Conservation (phyloP, 2,888 invertebrate genomes). For the Pseudanteris insignis region DNA sequence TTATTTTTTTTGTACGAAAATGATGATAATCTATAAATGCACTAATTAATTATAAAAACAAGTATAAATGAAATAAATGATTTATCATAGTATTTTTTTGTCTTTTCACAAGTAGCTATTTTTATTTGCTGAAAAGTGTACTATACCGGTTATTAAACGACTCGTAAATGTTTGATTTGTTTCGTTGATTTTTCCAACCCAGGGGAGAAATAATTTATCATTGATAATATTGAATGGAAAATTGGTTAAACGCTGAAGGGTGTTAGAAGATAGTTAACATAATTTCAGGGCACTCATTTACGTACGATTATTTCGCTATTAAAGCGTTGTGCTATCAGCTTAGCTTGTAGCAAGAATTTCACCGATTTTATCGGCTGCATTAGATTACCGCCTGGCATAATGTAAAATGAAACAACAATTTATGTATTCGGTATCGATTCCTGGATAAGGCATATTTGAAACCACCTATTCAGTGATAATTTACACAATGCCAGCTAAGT, state of each 20-base stretch:
- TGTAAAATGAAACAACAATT: slow-evolving; percentile 45
- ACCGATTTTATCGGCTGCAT: slow-evolving; percentile 51
- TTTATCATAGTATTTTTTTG: too few relatives aligned
- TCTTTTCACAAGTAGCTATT: too few relatives aligned
- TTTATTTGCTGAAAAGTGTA: too few relatives aligned
- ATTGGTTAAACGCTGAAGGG: slow-evolving; percentile 13
- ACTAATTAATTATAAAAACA: too few relatives aligned
- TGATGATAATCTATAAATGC: too few relatives aligned
- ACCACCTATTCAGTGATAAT: slow-evolving; percentile 6
- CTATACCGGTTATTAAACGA: too few relatives aligned
- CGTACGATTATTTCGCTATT: slow-evolving; percentile 16
- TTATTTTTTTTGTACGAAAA: too few relatives aligned
- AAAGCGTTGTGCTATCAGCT: slow-evolving; percentile 34
- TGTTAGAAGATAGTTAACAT: slow-evolving; percentile 27
- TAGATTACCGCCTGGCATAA: slow-evolving; percentile 48
- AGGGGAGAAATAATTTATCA: not conserved
- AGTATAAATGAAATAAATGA: too few relatives aligned
- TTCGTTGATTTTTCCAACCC: not conserved
- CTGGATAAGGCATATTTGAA: slow-evolving; percentile 26
- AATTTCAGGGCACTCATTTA: slow-evolving; percentile 23
- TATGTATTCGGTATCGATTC: slow-evolving; percentile 48
- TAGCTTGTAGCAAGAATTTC: slow-evolving; percentile 43
- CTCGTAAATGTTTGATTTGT: not conserved
- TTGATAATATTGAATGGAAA: slow-evolving; percentile 7
- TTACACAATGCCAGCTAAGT: not conserved